Conservation (phyloP, 2,888 invertebrate species). For the Hipparchia sbordonii region DNA sequence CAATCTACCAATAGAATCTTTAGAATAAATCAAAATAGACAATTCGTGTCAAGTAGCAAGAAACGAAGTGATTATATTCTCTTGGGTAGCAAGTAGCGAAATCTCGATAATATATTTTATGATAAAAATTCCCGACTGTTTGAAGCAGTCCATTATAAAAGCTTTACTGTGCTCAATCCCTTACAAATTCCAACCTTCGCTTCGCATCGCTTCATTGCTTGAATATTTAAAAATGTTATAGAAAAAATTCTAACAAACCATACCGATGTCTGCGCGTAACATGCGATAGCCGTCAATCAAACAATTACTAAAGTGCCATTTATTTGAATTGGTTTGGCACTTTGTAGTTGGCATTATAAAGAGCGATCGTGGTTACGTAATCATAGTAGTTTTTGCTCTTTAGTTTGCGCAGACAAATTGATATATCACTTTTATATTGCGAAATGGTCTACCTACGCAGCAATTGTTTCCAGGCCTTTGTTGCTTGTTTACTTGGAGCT, state of each 20-base stretch:
- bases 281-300: slow-evolving; percentile 28
- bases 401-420: slow-evolving; percentile 46
- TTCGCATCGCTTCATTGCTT: no score
- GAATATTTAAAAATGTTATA: neutral
- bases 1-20: no score
- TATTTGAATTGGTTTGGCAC: slow-evolving; percentile 31
- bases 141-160: neutral
- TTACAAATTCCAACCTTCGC: no score
- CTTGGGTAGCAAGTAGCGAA: neutral
- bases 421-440: slow-evolving; percentile 50
- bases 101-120: neutral
- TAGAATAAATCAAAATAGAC: no score
- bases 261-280: slow-evolving; percentile 2
- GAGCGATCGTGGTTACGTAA: slow-evolving; percentile 34
- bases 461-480: slow-evolving; percentile 42
- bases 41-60: neutral
- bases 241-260: neutral
- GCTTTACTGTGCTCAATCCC: no score
- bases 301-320: slow-evolving; percentile 24
- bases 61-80: no score
- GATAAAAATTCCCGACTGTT: neutral
- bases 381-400: slow-evolving; percentile 32
- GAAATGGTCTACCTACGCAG: slow-evolving; percentile 51
- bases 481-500: slow-evolving; percentile 30
- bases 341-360: slow-evolving; percentile 25